These are phyloP conservation scores for Alectura lathami DNA, from an alignment of 2,113 vertebrate species.

Conservation along the genomic window DNA sequence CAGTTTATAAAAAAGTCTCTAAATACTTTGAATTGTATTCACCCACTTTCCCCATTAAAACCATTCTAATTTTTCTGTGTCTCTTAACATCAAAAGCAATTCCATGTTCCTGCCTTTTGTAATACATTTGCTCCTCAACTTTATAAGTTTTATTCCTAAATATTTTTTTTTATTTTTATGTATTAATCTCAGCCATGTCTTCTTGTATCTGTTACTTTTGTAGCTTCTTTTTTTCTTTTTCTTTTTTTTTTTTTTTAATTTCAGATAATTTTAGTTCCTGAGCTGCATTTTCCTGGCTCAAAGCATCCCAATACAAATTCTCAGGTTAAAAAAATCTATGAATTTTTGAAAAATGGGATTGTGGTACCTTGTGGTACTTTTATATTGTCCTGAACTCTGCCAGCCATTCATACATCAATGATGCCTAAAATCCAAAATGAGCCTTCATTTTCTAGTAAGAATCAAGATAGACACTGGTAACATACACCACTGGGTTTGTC, in stretches of 20 bases:
- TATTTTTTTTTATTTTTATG: not conserved
- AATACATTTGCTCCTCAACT: not conserved
- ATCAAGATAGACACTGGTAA: not conserved
- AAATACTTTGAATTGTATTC: not conserved
- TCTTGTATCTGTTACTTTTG: not conserved
- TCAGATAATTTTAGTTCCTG: not conserved
- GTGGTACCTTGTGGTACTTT: not conserved
- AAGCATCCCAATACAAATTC: not conserved
- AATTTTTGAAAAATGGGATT: not conserved
- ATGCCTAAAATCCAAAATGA: not conserved
- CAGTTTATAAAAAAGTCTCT: not conserved
- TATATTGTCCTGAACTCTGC: not conserved
- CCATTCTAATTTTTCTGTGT: not conserved
- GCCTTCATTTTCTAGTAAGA: not conserved
- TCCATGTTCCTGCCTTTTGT: not conserved
- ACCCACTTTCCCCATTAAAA: not conserved
- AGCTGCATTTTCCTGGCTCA: not conserved
- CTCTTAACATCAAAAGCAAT: not conserved
- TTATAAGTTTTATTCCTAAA: not conserved
- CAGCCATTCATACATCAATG: not conserved
- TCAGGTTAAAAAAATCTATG: not conserved
- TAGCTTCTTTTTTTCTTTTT: not conserved
- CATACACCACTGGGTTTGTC: not conserved
- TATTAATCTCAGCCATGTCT: not conserved
- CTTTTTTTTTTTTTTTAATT: not conserved